A percentile compares a stretch with the other conserved stretches of the same genome.
phyloP scores from a whole-genome alignment of 2,113 vertebrate species.

The Euleptes europaea region DNA sequence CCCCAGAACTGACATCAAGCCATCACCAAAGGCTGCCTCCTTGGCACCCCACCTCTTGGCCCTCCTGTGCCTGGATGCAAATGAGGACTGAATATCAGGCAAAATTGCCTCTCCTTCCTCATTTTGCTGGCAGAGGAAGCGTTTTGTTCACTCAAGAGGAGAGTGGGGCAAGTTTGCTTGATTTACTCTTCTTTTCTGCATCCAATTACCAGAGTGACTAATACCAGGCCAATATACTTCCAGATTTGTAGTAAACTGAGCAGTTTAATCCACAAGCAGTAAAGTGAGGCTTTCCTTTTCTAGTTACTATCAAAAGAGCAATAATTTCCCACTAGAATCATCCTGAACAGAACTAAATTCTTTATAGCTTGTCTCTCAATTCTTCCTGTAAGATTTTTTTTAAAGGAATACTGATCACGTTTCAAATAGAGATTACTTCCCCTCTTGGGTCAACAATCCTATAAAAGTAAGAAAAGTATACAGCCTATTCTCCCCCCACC shows the following conservation, averaged over 20 bases:
- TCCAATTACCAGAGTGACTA: no score
- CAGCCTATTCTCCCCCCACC: neutral
- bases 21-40: no score
- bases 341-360: neutral
- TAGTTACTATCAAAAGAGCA: no score
- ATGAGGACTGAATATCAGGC: no score
- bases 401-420: neutral
- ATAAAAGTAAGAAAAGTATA: neutral
- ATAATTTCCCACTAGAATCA: neutral
- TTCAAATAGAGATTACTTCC: neutral
- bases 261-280: neutral
- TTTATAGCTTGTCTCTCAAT: neutral
- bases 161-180: no score
- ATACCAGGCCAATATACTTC: neutral
- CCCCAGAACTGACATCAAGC: no score
- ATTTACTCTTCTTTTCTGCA: no score
- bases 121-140: no score
- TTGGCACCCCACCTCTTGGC: no score
- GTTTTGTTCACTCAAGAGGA: no score
- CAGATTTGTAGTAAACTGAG: neutral
- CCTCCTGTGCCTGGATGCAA: no score
- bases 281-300: neutral
- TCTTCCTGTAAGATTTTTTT: neutral
- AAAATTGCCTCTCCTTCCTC: no score
- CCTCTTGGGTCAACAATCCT: neutral